Evolutionary conservation across 2,113 vertebrate genomes (phyloP).

Genomic region (Macroglossus sobrinus): DNA sequence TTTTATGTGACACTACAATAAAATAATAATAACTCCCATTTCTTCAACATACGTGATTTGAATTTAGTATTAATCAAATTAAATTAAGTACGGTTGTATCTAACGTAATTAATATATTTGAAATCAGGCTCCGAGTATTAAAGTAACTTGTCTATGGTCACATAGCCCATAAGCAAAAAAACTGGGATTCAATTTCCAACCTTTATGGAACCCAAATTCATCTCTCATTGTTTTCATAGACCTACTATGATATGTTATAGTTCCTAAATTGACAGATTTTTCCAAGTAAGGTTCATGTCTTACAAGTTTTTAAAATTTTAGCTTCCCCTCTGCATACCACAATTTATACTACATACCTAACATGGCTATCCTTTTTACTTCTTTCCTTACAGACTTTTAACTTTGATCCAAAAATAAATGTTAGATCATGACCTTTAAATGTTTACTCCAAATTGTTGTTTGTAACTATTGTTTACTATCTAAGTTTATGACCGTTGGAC

Average conservation of each 20-base stretch:
- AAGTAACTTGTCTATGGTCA: not conserved
- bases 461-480: constrained; percentile 35
- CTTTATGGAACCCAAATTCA: not conserved
- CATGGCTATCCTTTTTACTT: not conserved
- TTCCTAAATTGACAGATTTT: not conserved
- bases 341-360: not conserved
- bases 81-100: not conserved
- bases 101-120: not conserved
- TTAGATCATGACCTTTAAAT: constrained; percentile 62
- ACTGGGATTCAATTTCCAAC: not conserved
- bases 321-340: not conserved
- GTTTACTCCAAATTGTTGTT: constrained; percentile 57
- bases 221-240: not conserved
- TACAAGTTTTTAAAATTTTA: not conserved
- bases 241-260: not conserved
- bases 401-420: constrained; percentile 66
- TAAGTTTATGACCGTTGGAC: constrained; percentile 8
- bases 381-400: not conserved
- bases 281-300: not conserved
- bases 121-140: not conserved
- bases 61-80: not conserved
- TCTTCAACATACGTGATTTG: not conserved
- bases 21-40: not conserved
- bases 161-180: not conserved
- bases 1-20: not conserved